Evolutionary conservation across 2,113 vertebrate species (phyloP).

Genomic region (Pseudopodoces humilis): DNA sequence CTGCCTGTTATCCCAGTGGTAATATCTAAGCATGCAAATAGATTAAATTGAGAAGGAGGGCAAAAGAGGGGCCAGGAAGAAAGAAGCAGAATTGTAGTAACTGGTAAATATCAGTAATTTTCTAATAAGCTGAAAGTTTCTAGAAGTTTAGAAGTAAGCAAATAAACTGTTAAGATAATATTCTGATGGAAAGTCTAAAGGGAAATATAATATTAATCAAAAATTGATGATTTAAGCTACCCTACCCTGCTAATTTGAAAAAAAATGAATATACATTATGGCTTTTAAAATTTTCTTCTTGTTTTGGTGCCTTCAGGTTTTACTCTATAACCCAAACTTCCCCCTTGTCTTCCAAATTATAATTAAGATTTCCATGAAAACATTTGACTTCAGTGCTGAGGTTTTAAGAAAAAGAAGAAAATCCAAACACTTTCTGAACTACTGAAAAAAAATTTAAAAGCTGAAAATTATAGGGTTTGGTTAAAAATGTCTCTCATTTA

Average conservation of each 20-base stretch:
- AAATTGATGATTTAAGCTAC: background rate
- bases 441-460: background rate
- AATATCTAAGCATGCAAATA: constrained; percentile 68
- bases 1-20: constrained; percentile 73
- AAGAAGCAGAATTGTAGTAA: constrained; percentile 16
- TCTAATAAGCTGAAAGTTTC: background rate
- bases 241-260: background rate
- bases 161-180: background rate
- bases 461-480: background rate
- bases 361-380: background rate
- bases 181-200: background rate
- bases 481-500: background rate
- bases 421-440: background rate
- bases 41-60: constrained; percentile 50
- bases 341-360: background rate
- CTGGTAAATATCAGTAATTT: background rate
- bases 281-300: background rate
- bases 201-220: background rate
- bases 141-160: background rate
- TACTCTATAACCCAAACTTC: background rate
- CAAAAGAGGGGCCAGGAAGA: constrained; percentile 23
- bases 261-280: background rate
- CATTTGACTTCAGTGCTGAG: background rate
- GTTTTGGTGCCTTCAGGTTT: background rate
- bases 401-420: background rate